Evolutionary conservation across 2,113 vertebrate species (phyloP).

Genomic region (Penelope pileata): DNA sequence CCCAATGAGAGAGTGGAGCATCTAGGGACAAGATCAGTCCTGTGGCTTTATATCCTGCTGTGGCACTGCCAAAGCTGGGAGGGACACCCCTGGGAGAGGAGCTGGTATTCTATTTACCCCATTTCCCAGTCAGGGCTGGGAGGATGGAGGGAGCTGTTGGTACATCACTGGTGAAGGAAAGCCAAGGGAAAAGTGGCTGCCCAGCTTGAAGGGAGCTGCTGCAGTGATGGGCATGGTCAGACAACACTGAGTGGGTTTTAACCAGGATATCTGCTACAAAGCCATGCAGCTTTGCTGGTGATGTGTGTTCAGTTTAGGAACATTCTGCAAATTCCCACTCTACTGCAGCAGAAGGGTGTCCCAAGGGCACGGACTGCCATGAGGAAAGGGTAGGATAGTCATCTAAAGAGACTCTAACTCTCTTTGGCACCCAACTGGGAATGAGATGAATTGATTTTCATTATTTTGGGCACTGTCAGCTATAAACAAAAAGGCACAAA

Average conservation of each 20-base stretch:
- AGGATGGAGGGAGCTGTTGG: background rate
- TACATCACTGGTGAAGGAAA: background rate
- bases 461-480: background rate
- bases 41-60: background rate
- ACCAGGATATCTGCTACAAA: background rate
- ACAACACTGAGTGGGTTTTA: background rate
- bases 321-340: background rate
- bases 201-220: background rate
- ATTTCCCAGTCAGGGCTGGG: background rate
- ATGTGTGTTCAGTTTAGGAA: background rate
- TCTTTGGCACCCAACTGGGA: background rate
- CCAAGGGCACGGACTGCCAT: background rate
- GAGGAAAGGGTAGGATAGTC: background rate
- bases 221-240: fast-evolving
- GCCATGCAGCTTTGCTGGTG: background rate
- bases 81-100: fast-evolving
- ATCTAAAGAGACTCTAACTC: background rate
- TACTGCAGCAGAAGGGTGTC: background rate
- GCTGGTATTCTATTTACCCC: background rate
- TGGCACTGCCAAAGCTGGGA: background rate
- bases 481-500: background rate
- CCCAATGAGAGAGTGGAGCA: background rate
- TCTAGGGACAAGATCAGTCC: background rate
- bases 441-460: background rate
- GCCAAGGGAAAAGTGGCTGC: background rate